Conservation (phyloP, 2,797 vertebrate genomes). For the Basileuterus tristriatus region DNA sequence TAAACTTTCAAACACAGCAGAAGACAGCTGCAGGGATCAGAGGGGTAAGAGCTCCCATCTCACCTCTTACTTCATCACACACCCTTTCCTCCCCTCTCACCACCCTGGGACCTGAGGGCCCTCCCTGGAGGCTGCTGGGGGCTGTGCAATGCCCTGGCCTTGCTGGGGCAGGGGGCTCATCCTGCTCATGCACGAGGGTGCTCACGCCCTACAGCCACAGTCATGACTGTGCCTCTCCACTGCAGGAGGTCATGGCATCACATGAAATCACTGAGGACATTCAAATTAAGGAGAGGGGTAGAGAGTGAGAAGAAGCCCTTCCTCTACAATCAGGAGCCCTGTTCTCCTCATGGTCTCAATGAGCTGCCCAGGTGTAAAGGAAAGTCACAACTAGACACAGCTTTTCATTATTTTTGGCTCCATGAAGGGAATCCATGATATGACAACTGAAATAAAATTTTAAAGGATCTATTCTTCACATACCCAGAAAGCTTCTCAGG, state of each 20-base stretch:
- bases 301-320: background rate
- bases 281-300: rapidly evolving
- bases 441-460: background rate
- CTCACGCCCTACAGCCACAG: rapidly evolving
- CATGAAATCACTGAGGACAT: background rate
- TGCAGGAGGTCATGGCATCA: background rate
- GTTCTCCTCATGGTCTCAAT: background rate
- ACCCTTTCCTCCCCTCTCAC: background rate
- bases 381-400: background rate
- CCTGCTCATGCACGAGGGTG: rapidly evolving
- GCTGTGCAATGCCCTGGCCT: background rate
- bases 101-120: rapidly evolving
- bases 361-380: background rate
- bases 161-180: background rate
- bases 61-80: background rate
- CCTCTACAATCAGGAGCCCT: background rate
- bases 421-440: background rate
- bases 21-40: background rate
- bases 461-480: background rate
- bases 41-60: rapidly evolving
- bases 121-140: no score
- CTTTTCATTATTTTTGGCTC: background rate
- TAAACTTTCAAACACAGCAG: background rate
- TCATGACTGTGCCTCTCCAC: background rate
- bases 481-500: background rate